Base-by-base conservation (phyloP, 1,140 invertebrate genomes). In the Phymorhynchus buccinoides region DNA sequence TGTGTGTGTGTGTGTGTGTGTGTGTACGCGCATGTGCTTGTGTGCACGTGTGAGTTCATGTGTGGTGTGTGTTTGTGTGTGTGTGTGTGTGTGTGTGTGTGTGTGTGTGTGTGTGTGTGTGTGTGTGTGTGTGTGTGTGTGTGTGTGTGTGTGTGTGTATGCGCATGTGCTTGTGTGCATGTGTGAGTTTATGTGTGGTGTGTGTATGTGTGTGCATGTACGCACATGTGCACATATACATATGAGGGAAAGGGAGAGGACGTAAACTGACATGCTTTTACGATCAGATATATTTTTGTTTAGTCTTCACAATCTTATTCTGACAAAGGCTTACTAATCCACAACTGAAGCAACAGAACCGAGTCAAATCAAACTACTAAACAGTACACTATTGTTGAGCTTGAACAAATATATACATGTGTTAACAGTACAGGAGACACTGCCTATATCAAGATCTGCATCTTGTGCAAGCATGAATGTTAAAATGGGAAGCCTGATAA, bases 1-100 rank as follows among this genome's bases (percentile, higher is more conserved):
- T 62, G 18, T 22, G 18, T 62, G 56, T 62, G 56, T 62, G 56
- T 62, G 56, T 62, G 56, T 62, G 56, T 62, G 56, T 62, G 56
- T 62, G 56, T 1, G 22, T 62, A 2, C n/a, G 56, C 4, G 56
- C n/a, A 4, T 62, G 56, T 62, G 56, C 12, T 14, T 77, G 73
- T 62, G 56, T 62, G 56, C 4, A 4, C n/a, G 56, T 62, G 12
- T 0, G 56, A 27, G 56, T 22, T 6, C 22, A 27, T 22, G 6
- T 9, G 56, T 9, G 56, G 56, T 62, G 7, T 62, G 56, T 62
- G 56, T 62, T 30, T 77, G 73, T 77, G 30, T 77, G 35, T 39
- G 37, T 77, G 35, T 39, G 56, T 62, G 56, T 62, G 56, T 78
- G 75, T 78, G 42, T 78, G 37, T 41, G 22, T 78, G 42, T 39